phyloP scores from a whole-genome alignment of 23 tunicate genomes.

The Trididemnum nubilum region DNA sequence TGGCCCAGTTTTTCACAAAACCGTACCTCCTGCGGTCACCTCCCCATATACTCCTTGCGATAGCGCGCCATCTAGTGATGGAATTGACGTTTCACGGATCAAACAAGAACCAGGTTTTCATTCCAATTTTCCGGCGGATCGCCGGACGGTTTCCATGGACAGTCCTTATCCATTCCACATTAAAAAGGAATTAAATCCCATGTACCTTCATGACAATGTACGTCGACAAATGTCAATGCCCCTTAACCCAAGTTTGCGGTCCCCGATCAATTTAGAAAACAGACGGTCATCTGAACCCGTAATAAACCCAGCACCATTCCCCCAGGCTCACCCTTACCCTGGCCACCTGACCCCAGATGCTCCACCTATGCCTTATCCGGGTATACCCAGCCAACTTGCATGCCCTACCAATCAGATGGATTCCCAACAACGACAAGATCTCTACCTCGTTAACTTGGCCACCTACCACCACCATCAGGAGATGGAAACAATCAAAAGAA shows the following conservation, averaged over 20 bases:
- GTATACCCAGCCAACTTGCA: constrained; percentile 20
- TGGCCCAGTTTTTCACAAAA: neutral
- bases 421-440: constrained; percentile 41
- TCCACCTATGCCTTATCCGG: constrained; percentile 7
- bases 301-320: constrained; percentile 43
- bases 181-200: constrained; percentile 52
- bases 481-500: constrained; percentile 68
- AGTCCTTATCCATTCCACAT: constrained; percentile 34
- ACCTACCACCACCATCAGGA: constrained; percentile 78
- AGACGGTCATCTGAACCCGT: constrained; percentile 74
- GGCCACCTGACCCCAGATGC: constrained; percentile 24
- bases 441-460: constrained; percentile 69
- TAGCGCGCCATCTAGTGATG: neutral
- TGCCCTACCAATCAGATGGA: neutral
- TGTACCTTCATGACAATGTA: constrained; percentile 4
- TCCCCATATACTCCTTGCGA: neutral
- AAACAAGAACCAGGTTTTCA: constrained; percentile 35
- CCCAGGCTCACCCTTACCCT: constrained; percentile 39
- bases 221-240: constrained; percentile 85
- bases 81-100: constrained; percentile 9
- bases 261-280: constrained; percentile 20
- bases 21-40: neutral
- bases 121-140: constrained; percentile 38
- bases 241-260: neutral
- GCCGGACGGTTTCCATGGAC: constrained; percentile 50